Conservation (phyloP, 2,888 invertebrate species). For the Eupithecia pulchellata region DNA sequence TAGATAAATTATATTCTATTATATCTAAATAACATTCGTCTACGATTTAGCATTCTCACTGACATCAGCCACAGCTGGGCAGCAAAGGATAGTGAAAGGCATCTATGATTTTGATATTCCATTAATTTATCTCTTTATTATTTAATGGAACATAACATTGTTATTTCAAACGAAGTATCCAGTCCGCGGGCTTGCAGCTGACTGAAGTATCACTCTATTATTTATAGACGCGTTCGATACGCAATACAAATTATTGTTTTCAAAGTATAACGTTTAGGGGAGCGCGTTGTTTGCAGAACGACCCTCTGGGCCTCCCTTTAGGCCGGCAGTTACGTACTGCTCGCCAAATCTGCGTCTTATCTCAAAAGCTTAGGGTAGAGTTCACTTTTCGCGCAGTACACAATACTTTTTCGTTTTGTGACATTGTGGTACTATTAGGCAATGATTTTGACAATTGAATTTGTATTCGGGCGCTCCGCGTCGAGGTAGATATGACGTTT, state of each 20-base stretch:
- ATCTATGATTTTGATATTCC: not conserved
- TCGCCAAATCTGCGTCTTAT: conserved; percentile 68
- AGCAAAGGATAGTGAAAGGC: not conserved
- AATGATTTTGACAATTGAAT: conserved; percentile 84
- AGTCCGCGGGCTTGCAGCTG: conserved; percentile 62
- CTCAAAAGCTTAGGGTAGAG: conserved; percentile 60
- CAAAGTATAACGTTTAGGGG: conserved; percentile 86
- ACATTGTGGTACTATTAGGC: conserved; percentile 76
- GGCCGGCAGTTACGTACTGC: conserved; percentile 46
- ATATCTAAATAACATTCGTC: no score
- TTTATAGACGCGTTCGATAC: conserved; percentile 85
- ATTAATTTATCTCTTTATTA: conserved; percentile 30
- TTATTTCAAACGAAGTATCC: conserved; percentile 61
- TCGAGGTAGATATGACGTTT: conserved; percentile 76
- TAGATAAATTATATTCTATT: no score
- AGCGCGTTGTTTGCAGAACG: conserved; percentile 81
- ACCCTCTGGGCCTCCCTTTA: conserved; percentile 73
- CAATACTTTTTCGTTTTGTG: conserved; percentile 69
- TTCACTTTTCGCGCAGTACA: conserved; percentile 48
- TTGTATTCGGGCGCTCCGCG: conserved; percentile 72
- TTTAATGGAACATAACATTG: conserved; percentile 45
- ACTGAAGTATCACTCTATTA: conserved; percentile 84
- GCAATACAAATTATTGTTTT: conserved; percentile 86
- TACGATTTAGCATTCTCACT: not conserved
- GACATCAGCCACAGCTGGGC: not conserved